Conservation (phyloP, 2,113 vertebrate genomes). For the Pipra filicauda region DNA sequence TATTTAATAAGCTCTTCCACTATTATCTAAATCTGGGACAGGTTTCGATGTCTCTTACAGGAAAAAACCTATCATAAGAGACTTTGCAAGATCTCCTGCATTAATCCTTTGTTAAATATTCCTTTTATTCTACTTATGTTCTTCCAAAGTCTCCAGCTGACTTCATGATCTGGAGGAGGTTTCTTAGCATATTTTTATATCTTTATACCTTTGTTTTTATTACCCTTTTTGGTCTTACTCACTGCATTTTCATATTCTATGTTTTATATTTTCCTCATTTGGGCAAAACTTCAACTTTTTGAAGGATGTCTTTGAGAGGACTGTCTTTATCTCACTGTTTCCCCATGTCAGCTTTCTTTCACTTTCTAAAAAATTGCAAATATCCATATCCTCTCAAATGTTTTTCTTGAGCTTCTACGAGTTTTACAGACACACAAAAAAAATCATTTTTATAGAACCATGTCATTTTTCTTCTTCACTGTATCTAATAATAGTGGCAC, state of each 20-base stretch:
- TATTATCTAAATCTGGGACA: neutral
- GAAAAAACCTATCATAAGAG: neutral
- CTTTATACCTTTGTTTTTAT: neutral
- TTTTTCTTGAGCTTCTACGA: neutral
- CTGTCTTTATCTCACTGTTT: neutral
- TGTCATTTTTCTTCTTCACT: neutral
- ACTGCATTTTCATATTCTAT: neutral
- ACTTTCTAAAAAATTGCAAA: neutral
- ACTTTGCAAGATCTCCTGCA: neutral
- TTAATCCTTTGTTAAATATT: neutral
- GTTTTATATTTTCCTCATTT: neutral
- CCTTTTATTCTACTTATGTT: neutral
- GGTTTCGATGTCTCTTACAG: neutral
- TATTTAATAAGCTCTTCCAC: neutral
- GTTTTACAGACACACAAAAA: neutral
- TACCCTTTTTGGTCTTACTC: neutral
- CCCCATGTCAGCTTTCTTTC: neutral
- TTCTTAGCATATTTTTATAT: neutral
- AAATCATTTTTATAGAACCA: neutral
- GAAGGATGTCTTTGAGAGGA: neutral
- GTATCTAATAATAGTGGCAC: neutral
- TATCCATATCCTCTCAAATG: neutral
- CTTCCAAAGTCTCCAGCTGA: neutral
- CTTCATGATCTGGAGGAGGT: neutral
- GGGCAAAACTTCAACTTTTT: neutral